Base-by-base conservation (phyloP, 2,888 invertebrate species). In the Parnassius glacialis region DNA sequence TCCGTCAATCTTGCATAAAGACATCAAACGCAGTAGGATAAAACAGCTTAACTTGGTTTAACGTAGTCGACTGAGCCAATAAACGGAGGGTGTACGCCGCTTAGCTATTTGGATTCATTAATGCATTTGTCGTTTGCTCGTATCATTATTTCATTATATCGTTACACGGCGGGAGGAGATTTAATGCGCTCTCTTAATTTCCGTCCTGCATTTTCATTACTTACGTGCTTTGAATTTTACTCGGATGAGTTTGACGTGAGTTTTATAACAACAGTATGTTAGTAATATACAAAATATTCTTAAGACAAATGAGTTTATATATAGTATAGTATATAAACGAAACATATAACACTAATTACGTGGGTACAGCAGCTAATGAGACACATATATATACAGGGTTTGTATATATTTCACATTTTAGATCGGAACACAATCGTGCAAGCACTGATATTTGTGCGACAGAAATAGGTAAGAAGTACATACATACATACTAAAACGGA, bases 61-160 rank as follows among this genome's bases (percentile, higher is more conserved):
- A 78, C 83, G 72, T 74, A 78, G 79, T 74, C 76, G 73, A 72
- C 76, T 74, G 75, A 78, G 74, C 81, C 81, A 83, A 84, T 81
- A 83, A 80, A 72, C 76, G 75, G 72, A 67, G 71, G 70, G 64
- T 59, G 63, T 59, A 48, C 13, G 48, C 61, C 61, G 61, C 58
- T 59, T 62, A 51, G 59, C 61, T 64, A 73, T 81, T 78, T 75
- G 77, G 79, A 80, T 85, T 83, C 84, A 85, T 86, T 86, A 87
- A 80, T 84, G 79, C 78, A 81, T 87, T 85, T 82, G 84, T 87
- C 81, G 81, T 80, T 83, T 79, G 75, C 70, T 76, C 74, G 70
- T 76, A 76, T 74, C 73, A 67, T 77, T 79, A 79, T 72, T 68
- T 59, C 64, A 62, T 63, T 64, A 63, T 59, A 45, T 59, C 51